These are phyloP conservation scores for Platichthys flesus DNA, from an alignment of 2,113 vertebrate genomes.

Conservation along the genomic window DNA sequence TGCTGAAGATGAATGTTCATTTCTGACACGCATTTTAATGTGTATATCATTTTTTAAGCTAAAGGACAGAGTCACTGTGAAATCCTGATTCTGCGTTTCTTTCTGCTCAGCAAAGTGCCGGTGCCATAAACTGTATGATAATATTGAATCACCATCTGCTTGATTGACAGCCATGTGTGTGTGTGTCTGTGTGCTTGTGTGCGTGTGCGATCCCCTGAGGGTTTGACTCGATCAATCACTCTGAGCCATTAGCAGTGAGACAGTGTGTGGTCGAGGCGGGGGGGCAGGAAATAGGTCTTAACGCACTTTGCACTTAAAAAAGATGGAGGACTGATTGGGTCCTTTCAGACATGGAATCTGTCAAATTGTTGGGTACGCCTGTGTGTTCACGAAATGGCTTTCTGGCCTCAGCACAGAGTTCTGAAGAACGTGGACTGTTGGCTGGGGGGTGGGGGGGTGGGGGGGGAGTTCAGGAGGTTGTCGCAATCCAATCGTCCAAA, in stretches of 20 bases:
- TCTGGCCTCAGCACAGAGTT: constrained; percentile 14
- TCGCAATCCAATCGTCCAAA: too few species aligned
- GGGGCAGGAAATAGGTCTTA: constrained; percentile 33
- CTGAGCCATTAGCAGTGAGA: constrained; percentile 56
- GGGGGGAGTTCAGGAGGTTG: too few species aligned
- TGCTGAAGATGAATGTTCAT: too few species aligned
- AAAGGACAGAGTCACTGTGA: background rate
- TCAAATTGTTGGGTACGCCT: background rate
- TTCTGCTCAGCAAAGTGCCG: background rate
- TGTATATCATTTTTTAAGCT: background rate
- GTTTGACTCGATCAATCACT: constrained; percentile 44
- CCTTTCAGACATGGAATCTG: constrained; percentile 38
- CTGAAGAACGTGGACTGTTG: background rate
- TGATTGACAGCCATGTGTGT: constrained; percentile 39
- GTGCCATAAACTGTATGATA: background rate
- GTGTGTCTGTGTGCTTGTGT: background rate
- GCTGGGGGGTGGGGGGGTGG: too few species aligned
- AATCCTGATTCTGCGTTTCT: background rate
- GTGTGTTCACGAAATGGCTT: constrained; percentile 30
- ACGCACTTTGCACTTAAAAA: constrained; percentile 53
- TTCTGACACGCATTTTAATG: background rate
- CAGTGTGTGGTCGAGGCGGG: background rate
- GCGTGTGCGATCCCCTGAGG: constrained; percentile 8
- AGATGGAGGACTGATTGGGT: constrained; percentile 30
- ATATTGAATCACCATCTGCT: background rate